Conservation (phyloP, 2,113 vertebrate genomes). For the Brachypodius melanocephalos region DNA sequence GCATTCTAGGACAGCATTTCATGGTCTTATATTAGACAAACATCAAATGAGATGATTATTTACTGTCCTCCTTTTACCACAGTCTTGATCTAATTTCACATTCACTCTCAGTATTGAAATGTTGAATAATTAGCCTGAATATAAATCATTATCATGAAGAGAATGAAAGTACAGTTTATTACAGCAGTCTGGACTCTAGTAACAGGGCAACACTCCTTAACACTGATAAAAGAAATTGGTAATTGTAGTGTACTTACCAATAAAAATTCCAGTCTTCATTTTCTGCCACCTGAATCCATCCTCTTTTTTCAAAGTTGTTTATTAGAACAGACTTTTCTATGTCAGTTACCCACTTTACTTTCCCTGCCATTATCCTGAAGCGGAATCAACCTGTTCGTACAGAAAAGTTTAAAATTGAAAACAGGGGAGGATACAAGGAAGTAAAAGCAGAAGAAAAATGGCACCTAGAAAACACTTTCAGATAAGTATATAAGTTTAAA, state of each 20-base stretch:
- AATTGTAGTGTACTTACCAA: conserved; percentile 75
- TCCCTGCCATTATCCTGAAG: conserved; percentile 85
- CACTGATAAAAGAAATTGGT: neutral
- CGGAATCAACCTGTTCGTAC: neutral
- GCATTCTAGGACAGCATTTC: conserved; percentile 16
- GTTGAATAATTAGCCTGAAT: neutral
- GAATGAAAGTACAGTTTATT: neutral
- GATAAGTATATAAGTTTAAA: neutral
- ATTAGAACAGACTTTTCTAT: conserved; percentile 97
- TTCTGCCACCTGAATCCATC: conserved; percentile 90
- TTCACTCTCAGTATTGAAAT: neutral
- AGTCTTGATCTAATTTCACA: neutral
- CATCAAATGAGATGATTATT: neutral
- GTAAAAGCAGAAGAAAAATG: neutral
- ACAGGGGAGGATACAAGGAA: neutral
- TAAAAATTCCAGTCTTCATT: conserved; percentile 98
- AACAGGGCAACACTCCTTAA: neutral
- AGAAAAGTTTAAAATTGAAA: neutral
- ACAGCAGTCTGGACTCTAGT: neutral
- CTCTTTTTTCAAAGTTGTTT: conserved; percentile 98
- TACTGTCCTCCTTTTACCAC: neutral
- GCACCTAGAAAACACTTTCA: neutral
- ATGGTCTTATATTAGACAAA: neutral
- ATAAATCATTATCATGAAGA: neutral
- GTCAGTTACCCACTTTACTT: conserved; percentile 97